Base-by-base conservation (phyloP, 2,113 vertebrate genomes). In the Labrus mixtus region DNA sequence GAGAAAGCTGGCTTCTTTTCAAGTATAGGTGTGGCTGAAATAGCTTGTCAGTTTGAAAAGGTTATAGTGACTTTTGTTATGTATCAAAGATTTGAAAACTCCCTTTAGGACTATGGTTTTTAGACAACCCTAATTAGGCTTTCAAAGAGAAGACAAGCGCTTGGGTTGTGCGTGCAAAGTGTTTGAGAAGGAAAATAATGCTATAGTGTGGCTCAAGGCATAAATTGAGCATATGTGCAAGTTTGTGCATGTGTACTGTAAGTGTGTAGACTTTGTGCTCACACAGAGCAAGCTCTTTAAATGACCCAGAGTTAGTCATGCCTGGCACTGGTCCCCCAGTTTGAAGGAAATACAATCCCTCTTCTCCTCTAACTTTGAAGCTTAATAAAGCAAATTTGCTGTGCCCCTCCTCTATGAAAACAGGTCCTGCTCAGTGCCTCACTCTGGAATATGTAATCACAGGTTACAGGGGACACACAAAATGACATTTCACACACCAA, bases 361-460 rank as follows among this genome's bases (percentile, higher is more conserved):
- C 75, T 73, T 77, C 61, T 65, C 61, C 71, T 81, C 73, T 1
- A 54, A 71, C 50, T 85, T 84, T 87, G 16, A 71, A 81, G 81
- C 55, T 83, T 84, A 90, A 89, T 91, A 86, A 82, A 85, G 78
- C 75, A 83, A 90, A 89, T 86, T 81, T 88, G 68, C 76, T 19
- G 74, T 66, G 64, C 69, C 79, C 74, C 76, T 84, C 41, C 17
- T 68, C 37, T 23, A 33, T 81, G 43, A 84, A 82, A 88, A 76
- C 75, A 56, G 29, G 64, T 75, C 73, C 70, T 87, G 76, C 84
- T 89, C 82, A 79, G 59, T 36, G 57, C 68, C 69, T 72, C 55
- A 19, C 73, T 81, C 53, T 54, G 59, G 25, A 63, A 36, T 16
- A 10, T 46, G 64, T 87, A 85, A 86, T 85, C 76, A 75, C 58